Base-by-base conservation (phyloP, 1,140 invertebrate genomes). In the Lamellibrachia luymesi region DNA sequence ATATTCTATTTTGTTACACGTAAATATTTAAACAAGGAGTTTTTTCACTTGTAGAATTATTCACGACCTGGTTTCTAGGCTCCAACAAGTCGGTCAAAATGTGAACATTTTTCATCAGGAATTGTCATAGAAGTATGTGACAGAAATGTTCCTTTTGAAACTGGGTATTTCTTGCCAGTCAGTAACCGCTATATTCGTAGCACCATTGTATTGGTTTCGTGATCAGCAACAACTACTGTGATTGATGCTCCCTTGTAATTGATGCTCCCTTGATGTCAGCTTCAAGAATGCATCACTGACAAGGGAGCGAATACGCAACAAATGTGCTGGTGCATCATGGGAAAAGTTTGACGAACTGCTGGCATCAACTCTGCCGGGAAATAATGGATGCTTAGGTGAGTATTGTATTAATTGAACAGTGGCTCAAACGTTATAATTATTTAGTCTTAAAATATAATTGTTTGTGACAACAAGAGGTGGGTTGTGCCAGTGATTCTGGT, bases 231-330 rank as follows among this genome's bases (percentile, higher is more conserved):
- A 25, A 91, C 50, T 91, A n/a, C 49, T 90, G n/a, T 22, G n/a
- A 90, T 90, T 22, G 49, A n/a, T 92, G 91, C 38, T 51, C 27
- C 49, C 13, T 49, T n/a, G 22, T 91, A 49, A 90, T 8, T 89
- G n/a, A 91, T 49, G 50, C 56, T 93, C 56, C 94, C 94, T 95
- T 95, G 95, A 93, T 96, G 96, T 91, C 94, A 98, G 98, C 96
- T 99, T 99, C 95, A 98, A 98, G 96, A 99, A 99, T 97, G 99
- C 98, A 1, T 99, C 98, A 0, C 95, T 99, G 25, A 98, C 98
- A 0, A 97, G 99, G 64, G 98, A 99, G 96, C 97, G 97, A 95
- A 97, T 99, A 64, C 97, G 98, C 92, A 97, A 98, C 95, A 96
- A 97, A 50, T 97, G 97, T 93, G 98, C 98, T 1, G 97, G 98